Conservation (phyloP, 2,797 vertebrate genomes). For the Garrulus glandarius region DNA sequence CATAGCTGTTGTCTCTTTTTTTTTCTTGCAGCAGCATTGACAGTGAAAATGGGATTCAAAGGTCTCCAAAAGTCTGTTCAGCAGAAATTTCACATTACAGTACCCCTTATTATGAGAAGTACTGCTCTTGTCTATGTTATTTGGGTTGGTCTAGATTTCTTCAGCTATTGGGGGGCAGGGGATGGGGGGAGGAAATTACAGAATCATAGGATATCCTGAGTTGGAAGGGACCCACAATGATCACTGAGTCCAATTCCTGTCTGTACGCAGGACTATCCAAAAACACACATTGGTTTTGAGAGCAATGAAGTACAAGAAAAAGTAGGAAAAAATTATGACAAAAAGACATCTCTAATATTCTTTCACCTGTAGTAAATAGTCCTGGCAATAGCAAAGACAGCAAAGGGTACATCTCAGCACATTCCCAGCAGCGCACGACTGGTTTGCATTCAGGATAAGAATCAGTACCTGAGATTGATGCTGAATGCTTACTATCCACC, state of each 20-base stretch:
- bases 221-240: background rate
- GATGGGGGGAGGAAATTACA: fast-evolving
- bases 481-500: background rate
- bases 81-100: background rate
- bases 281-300: background rate
- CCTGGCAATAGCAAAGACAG: background rate
- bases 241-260: too few species aligned
- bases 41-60: background rate
- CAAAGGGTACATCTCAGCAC: background rate
- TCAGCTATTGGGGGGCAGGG: background rate
- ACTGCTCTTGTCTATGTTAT: background rate
- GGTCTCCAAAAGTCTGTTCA: background rate
- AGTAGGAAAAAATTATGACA: background rate
- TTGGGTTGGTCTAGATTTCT: background rate
- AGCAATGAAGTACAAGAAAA: background rate
- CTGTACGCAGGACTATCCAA: background rate
- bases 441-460: background rate
- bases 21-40: background rate
- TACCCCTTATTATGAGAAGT: background rate
- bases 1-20: fast-evolving
- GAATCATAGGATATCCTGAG: background rate
- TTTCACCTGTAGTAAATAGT: background rate
- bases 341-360: background rate
- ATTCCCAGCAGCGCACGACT: background rate
- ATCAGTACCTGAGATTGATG: background rate